Conservation (phyloP, 1,140 invertebrate genomes). For the Solenopsis fugax region DNA sequence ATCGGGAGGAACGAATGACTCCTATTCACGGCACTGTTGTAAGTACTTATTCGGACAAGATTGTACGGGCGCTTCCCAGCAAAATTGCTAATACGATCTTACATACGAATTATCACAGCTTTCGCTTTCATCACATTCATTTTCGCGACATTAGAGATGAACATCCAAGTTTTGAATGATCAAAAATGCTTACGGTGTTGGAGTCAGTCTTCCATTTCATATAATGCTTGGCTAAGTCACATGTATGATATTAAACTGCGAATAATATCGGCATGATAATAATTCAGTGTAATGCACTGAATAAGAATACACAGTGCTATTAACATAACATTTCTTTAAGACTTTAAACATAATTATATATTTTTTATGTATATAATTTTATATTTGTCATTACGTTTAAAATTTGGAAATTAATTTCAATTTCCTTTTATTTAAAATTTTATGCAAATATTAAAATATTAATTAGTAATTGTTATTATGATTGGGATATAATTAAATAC, state of each 20-base stretch:
- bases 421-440: background rate
- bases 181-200: constrained; percentile 14
- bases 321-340: background rate
- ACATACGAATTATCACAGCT: constrained; percentile 58
- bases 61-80: constrained; percentile 22
- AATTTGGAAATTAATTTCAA: background rate
- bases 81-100: constrained; percentile 70
- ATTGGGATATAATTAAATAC: no score
- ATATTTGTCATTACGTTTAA: background rate
- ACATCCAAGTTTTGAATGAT: constrained; percentile 4
- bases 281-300: background rate
- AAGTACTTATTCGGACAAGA: constrained; percentile 76
- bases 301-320: background rate
- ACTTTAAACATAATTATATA: background rate
- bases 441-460: background rate
- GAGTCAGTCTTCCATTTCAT: constrained; percentile 31
- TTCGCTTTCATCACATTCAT: constrained; percentile 45
- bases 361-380: constrained; percentile 8
- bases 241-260: background rate
- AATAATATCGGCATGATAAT: constrained; percentile 3
- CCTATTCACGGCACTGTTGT: constrained; percentile 88
- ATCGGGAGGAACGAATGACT: constrained; percentile 88
- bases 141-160: constrained; percentile 4
- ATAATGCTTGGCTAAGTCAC: constrained; percentile 21
- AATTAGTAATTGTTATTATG: no score